Base-by-base conservation (phyloP, 2,888 invertebrate genomes). In the Heterodera filipjevi region DNA sequence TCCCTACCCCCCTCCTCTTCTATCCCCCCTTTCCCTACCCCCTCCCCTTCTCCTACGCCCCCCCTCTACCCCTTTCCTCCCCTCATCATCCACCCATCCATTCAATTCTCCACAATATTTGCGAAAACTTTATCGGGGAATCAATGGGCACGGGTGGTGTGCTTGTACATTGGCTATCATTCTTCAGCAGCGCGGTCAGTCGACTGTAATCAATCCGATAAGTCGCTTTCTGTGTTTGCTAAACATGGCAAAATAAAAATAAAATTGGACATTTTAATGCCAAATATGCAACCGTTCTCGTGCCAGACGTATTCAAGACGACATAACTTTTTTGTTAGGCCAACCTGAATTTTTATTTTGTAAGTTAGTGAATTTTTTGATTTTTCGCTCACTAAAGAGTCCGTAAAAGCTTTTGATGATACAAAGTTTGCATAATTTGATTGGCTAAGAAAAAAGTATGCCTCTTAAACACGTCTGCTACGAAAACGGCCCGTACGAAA, bases 101-200 rank as follows among this genome's bases (percentile, higher is more conserved):
- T 59, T 59, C 59, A 59, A 59, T 59, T 59, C 59, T 59, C 59
- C 59, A 27, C 59, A 59, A 59, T 59, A 59, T 59, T 59, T 59
- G 59, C 59, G 27, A 27, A 59, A 59, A 59, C 59, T 49, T 39
- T 59, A 59, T 59, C 59, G 59, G 27, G 27, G 59, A 59, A 59
- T 59, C 59, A n/a, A 12, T 59, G 59, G 59, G 59, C 27, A 59
- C 5, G 22, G 59, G 59, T 19, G 5, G 3, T 59, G 59, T 27
- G 59, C 59, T 59, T 59, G 59, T 59, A 59, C 59, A 27, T 59
- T 49, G 27, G n/a, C 59, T 59, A 59, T 59, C 59, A 59, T 22
- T 59, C 27, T 59, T 27, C 59, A 59, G 59, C 59, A 59, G 59
- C 59, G 59, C 59, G 59, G 27, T 59, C 59, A 59, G n/a, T 59